phyloP scores from a whole-genome alignment of 2,888 invertebrate species.

The Litoditis marina region DNA sequence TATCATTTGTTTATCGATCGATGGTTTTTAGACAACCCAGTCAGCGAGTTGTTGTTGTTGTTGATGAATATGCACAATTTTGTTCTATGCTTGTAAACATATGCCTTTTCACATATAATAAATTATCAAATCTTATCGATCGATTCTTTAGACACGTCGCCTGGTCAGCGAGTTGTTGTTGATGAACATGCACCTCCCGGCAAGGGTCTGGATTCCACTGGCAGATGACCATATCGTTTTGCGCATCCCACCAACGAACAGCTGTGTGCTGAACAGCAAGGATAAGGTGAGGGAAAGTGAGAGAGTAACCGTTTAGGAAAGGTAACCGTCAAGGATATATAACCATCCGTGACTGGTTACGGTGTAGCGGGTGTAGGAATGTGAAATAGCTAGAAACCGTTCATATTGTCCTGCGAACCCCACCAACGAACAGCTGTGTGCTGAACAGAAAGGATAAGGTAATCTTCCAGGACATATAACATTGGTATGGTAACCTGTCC shows the following conservation, averaged over 20 bases:
- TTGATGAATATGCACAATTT: no score
- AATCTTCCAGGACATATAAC: no score
- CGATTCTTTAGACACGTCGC: conserved; percentile 17
- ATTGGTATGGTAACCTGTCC: no score
- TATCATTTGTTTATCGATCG: no score
- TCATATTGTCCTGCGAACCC: conserved; percentile 92
- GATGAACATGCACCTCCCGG: conserved; percentile 92
- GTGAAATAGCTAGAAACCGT: conserved; percentile 77
- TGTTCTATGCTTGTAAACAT: no score
- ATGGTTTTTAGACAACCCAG: background rate
- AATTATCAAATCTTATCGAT: background rate
- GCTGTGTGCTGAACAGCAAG: conserved; percentile 96
- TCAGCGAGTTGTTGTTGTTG: background rate
- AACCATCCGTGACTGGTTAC: no score
- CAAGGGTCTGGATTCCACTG: conserved; percentile 94
- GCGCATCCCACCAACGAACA: conserved; percentile 91
- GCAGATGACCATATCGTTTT: conserved; percentile 84
- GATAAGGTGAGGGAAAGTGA: conserved; percentile 84
- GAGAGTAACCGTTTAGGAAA: background rate
- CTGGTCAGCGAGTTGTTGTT: conserved; percentile 74
- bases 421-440: conserved; percentile 92
- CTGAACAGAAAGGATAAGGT: conserved; percentile 97
- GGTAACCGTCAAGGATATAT: no score
- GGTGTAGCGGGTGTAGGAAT: no score
- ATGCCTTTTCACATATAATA: background rate